phyloP scores from a whole-genome alignment of 2,888 invertebrate genomes.

The Microctonus brassicae region DNA sequence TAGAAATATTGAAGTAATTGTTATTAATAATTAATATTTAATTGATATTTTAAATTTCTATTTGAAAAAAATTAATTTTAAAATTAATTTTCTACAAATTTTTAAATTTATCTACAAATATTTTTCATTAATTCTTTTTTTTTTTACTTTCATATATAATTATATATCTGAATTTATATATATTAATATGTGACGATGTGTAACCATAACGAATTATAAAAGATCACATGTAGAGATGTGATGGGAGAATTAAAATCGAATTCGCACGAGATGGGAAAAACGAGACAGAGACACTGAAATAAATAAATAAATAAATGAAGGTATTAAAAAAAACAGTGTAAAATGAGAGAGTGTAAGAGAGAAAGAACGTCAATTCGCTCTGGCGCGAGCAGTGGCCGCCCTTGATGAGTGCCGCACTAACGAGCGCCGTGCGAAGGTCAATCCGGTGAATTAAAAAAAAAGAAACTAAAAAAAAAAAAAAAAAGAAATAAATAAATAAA shows the following conservation, averaged over 20 bases:
- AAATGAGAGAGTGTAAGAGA: slow-evolving; percentile 22
- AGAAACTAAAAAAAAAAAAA: slow-evolving; percentile 6
- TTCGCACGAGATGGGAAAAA: slow-evolving; percentile 23
- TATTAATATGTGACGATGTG: slow-evolving; percentile 12
- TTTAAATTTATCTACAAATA: no score
- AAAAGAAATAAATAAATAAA: slow-evolving; percentile 5
- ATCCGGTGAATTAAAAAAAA: slow-evolving; percentile 22
- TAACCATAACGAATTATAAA: slow-evolving; percentile 31
- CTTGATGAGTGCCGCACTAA: slow-evolving; percentile 35
- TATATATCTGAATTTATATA: neutral
- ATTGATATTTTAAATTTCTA: no score
- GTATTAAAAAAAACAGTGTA: neutral
- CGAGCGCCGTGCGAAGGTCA: slow-evolving; percentile 34
- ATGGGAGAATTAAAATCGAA: slow-evolving; percentile 34
- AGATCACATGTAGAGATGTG: slow-evolving; percentile 16
- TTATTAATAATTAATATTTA: no score
- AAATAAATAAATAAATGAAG: neutral
- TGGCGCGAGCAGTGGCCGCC: slow-evolving; percentile 53
- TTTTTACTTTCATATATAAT: neutral
- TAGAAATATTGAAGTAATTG: no score
- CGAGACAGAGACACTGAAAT: slow-evolving; percentile 13
- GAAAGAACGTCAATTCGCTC: slow-evolving; percentile 52
- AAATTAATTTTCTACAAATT: no score
- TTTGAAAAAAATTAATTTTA: no score
- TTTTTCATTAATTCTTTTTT: no score